Base-by-base conservation (phyloP, 2,888 invertebrate genomes). In the Urechis unicinctus region DNA sequence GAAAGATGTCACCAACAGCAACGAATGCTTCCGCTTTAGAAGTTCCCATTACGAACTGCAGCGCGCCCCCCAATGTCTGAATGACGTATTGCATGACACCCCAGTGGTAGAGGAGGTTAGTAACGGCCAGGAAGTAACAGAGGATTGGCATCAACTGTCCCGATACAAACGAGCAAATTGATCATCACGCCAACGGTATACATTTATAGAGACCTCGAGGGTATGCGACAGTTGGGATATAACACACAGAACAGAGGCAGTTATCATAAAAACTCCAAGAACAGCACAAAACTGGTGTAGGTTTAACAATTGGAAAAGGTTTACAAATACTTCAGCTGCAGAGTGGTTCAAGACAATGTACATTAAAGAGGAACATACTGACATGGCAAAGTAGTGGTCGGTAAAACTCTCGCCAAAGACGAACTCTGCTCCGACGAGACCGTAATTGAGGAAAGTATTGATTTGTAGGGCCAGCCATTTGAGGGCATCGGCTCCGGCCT, bases 1-100 rank as follows among this genome's bases (percentile, higher is more conserved):
- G 53, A 52, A 62, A 62, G 29, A 62, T 54, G 46, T 56, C 58
- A 17, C 60, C 55, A 3, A 53, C 60, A 36, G 60, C 60, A 4
- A 60, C 55, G 49, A 62, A 62, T n/a, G 60, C 44, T 26, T 62
- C 60, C 0, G 50, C 50, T 1, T 53, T 28, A 2, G 58, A 43
- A 25, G 57, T 53, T 2, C 56, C 58, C 46, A 56, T 52, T 25
- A 56, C 3, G n/a, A 53, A 26, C 31, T 53, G 45, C 31, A 62
- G 62, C 25, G 43, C 42, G 2, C 29, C 9, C 9, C 62, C 62
- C 22, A 60, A 42, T 2, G 21, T n/a, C 31, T 25, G 44, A 47
- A 58, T 52, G 25, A 57, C 43, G n/a, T 50, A 24, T 47, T 60
- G 62, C 9, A 62, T 29, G 26, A 58, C 31, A 6, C 60, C 60